These are phyloP conservation scores for Nematopogon swammerdamellus DNA, from an alignment of 2,888 invertebrate genomes.

Conservation along the genomic window DNA sequence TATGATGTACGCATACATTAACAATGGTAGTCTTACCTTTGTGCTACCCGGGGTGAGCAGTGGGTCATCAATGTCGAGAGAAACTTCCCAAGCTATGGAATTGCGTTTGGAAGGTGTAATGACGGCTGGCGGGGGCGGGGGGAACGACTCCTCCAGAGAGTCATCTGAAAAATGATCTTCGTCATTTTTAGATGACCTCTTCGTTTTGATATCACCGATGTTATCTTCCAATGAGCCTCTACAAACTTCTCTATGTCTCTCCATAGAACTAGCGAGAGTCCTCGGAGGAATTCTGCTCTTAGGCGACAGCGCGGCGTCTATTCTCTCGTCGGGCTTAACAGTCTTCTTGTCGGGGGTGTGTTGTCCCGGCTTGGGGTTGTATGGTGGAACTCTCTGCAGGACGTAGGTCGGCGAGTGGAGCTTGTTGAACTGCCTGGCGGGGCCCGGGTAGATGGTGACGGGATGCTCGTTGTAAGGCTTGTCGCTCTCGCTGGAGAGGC, in stretches of 20 bases:
- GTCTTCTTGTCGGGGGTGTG: conserved; percentile 27
- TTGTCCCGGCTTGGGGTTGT: conserved; percentile 25
- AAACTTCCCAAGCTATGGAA: conserved; percentile 86
- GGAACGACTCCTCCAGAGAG: conserved; percentile 74
- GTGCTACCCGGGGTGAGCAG: conserved; percentile 68
- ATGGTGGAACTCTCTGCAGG: conserved; percentile 36
- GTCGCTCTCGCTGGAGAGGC: conserved; percentile 45
- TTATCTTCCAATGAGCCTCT: conserved; percentile 57
- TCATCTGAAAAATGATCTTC: conserved; percentile 76
- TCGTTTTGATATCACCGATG: conserved; percentile 30
- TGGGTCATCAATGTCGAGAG: conserved; percentile 68
- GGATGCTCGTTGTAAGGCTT: conserved; percentile 62
- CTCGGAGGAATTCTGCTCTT: conserved; percentile 62
- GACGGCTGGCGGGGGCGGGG: conserved; percentile 52
- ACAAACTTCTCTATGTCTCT: conserved; percentile 77
- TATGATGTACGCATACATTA: neutral
- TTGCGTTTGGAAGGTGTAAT: conserved; percentile 67
- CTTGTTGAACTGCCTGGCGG: conserved; percentile 36
- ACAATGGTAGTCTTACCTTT: conserved; percentile 35
- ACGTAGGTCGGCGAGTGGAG: conserved; percentile 42
- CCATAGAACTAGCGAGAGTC: conserved; percentile 67
- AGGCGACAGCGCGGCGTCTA: conserved; percentile 45
- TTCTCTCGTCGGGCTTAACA: conserved; percentile 33
- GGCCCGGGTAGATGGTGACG: conserved; percentile 64
- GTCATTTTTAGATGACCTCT: conserved; percentile 34